Percentiles rank a stretch among this genome's conserved stretches.
Evolutionary conservation across 2,113 vertebrate species (phyloP).

Genomic region (Lepus europaeus): DNA sequence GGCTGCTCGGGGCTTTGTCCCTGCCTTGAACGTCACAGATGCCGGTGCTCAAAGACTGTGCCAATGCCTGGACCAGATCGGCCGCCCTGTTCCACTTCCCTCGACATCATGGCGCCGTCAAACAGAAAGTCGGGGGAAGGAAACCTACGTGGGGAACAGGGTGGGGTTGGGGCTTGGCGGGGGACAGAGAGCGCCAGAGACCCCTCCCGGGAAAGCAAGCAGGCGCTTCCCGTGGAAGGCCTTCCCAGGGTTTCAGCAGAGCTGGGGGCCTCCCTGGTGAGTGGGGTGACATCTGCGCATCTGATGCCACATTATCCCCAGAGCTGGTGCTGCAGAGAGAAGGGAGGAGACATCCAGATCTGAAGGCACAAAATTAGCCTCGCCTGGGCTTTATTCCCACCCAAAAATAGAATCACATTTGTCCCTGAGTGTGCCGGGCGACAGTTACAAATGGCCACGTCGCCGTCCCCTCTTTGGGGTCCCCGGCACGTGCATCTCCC

Average conservation of each 20-base stretch:
- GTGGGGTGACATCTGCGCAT: not conserved
- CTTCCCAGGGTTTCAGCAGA: too few species aligned
- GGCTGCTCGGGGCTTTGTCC: not conserved
- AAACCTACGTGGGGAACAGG: not conserved
- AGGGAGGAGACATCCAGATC: not conserved
- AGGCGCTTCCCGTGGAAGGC: not conserved
- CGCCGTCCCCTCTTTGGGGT: too few species aligned
- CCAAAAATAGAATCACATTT: not conserved
- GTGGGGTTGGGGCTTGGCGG: fast-evolving
- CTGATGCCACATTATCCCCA: too few species aligned
- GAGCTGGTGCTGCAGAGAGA: not conserved
- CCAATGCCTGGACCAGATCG: not conserved
- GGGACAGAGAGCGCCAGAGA: too few species aligned
- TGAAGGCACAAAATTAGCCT: not conserved
- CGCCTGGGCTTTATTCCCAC: not conserved
- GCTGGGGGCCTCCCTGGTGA: not conserved
- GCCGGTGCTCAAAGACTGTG: not conserved
- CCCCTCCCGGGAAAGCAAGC: not conserved
- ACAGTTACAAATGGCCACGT: not conserved
- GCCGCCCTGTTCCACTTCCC: not conserved
- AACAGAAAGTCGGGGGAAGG: not conserved
- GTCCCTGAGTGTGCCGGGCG: not conserved
- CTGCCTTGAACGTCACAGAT: not conserved
- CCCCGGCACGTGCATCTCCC: not conserved
- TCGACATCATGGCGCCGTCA: not conserved